phyloP scores from a whole-genome alignment of 2,113 vertebrate genomes.

The Anguilla japonica region DNA sequence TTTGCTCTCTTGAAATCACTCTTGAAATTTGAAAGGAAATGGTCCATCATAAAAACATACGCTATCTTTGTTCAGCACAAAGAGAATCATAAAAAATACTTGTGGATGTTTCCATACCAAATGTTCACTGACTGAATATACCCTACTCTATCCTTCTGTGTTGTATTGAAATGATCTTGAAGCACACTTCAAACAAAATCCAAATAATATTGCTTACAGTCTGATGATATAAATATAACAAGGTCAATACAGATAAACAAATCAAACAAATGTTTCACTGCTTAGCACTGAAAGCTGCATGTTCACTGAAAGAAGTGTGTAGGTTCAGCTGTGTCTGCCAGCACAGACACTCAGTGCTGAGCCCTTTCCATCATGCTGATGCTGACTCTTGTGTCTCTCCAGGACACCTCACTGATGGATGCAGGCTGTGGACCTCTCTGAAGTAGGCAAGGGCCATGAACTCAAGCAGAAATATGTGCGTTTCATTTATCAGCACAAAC shows the following conservation, averaged over 20 bases:
- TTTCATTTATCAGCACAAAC: neutral
- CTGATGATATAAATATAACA: neutral
- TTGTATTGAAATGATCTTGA: neutral
- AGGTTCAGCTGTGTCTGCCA: neutral
- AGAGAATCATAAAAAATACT: no score
- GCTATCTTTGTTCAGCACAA: no score
- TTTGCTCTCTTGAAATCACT: neutral
- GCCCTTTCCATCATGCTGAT: neutral
- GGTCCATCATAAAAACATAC: neutral
- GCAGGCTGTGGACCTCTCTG: neutral
- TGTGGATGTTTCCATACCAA: neutral
- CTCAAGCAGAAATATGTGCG: neutral
- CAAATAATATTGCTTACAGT: neutral
- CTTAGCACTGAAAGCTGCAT: neutral
- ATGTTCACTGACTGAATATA: neutral
- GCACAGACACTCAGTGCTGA: neutral
- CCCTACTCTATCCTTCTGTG: neutral
- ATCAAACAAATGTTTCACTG: neutral
- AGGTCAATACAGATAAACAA: neutral
- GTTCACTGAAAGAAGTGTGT: neutral
- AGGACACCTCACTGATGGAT: neutral
- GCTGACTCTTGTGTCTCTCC: neutral
- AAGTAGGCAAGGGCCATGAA: neutral
- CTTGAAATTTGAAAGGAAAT: neutral
- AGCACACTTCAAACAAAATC: neutral